These are phyloP conservation scores for Gerris buenoi DNA, from an alignment of 1,140 invertebrate species.

Conservation along the genomic window DNA sequence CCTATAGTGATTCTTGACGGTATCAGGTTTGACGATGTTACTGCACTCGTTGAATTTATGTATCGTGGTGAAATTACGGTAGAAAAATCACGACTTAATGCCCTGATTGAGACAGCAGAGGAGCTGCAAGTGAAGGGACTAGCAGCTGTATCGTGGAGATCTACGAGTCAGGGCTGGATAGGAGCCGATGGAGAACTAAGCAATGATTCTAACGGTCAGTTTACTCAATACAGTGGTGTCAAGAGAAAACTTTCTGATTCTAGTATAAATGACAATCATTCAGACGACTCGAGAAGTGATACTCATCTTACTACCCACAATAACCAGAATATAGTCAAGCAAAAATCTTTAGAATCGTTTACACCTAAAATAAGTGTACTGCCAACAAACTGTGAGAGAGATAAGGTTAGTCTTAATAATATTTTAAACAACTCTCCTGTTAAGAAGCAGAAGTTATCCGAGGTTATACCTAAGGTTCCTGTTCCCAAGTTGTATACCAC, in stretches of 20 bases:
- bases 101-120: constrained; percentile 63
- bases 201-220: background rate
- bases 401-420: background rate
- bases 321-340: background rate
- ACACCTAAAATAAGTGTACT: background rate
- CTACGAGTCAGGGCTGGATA: background rate
- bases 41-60: constrained; percentile 74
- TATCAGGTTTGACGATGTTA: constrained; percentile 48
- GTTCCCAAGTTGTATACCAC: background rate
- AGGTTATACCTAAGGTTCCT: background rate
- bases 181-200: background rate
- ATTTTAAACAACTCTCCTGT: background rate
- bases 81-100: constrained; percentile 58
- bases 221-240: background rate
- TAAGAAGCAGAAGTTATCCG: background rate
- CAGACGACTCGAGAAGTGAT: background rate
- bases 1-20: constrained; percentile 32
- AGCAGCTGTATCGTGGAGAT: constrained; percentile 2
- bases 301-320: background rate
- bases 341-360: background rate
- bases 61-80: constrained; percentile 74
- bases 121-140: constrained; percentile 48
- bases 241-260: background rate
- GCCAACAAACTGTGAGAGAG: background rate
- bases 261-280: background rate